Percentiles rank a stretch among this genome's conserved stretches.
Evolutionary conservation across 2,797 vertebrate species (phyloP).

Genomic region (Oryzias sinensis): DNA sequence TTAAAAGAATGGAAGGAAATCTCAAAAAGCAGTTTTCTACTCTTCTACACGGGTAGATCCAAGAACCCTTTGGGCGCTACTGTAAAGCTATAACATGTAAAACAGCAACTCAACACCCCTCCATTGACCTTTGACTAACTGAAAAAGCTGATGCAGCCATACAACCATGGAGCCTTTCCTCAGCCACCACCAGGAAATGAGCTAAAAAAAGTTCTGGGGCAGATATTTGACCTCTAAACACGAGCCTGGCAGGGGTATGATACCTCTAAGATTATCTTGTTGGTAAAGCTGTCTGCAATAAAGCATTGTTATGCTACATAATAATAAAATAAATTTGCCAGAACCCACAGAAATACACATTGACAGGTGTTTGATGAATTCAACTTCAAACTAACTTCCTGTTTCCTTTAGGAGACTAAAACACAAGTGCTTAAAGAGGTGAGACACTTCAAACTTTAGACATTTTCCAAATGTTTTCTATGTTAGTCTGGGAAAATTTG

Average conservation of each 20-base stretch:
- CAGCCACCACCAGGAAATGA: too few species aligned
- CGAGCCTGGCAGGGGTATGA: not conserved
- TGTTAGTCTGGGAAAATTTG: too few species aligned
- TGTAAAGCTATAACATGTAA: not conserved
- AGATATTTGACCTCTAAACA: not conserved
- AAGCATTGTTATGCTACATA: not conserved
- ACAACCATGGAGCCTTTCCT: too few species aligned
- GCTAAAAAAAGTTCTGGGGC: too few species aligned
- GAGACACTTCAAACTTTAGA: too few species aligned
- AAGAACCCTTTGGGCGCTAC: constrained; percentile 8
- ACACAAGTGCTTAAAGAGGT: too few species aligned
- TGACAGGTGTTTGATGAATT: too few species aligned
- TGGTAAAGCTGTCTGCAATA: too few species aligned
- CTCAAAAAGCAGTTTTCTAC: constrained; percentile 9
- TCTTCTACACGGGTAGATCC: constrained; percentile 9
- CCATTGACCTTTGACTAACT: constrained; percentile 4
- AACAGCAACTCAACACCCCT: constrained; percentile 11
- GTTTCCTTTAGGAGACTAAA: too few species aligned
- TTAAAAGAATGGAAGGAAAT: constrained; percentile 43
- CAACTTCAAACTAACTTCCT: too few species aligned
- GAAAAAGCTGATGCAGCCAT: not conserved
- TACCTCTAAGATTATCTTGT: too few species aligned
- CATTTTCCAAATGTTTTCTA: too few species aligned
- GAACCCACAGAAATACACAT: not conserved
- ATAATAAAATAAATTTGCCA: not conserved